These are phyloP conservation scores for Gallinago paraguaiae DNA, from an alignment of 2,113 vertebrate genomes.

Conservation along the genomic window DNA sequence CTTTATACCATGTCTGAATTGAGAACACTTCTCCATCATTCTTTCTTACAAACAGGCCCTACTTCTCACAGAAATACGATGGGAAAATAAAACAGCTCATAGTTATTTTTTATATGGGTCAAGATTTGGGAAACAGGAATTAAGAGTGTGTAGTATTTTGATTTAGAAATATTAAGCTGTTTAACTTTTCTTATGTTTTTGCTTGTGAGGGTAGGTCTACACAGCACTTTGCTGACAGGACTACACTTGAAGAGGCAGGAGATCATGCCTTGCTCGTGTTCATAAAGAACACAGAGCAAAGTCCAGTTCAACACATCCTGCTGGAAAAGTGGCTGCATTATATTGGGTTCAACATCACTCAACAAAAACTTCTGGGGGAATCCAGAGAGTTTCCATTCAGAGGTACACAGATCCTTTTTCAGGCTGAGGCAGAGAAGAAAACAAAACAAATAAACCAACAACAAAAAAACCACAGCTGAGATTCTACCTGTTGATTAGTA, in stretches of 20 bases:
- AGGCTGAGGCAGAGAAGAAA: not conserved
- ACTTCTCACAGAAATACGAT: not conserved
- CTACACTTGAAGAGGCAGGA: not conserved
- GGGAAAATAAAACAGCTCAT: not conserved
- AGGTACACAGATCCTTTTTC: not conserved
- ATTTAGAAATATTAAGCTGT: not conserved
- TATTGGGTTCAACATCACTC: not conserved
- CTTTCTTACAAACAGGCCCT: not conserved
- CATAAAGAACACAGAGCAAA: not conserved
- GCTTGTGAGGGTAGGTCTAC: not conserved
- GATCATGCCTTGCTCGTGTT: not conserved
- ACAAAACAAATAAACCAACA: not conserved
- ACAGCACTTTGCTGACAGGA: not conserved
- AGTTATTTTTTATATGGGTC: not conserved
- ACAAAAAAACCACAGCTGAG: rapidly evolving
- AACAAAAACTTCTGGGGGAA: not conserved
- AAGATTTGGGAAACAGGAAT: not conserved
- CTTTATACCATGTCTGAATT: rapidly evolving
- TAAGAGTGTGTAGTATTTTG: not conserved
- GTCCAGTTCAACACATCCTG: not conserved
- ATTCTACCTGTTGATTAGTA: not conserved
- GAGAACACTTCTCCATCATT: not conserved
- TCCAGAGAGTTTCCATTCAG: not conserved
- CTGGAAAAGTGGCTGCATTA: not conserved
- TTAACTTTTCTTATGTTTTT: not conserved